Base-by-base conservation (phyloP, 2,888 invertebrate genomes). In the Plagodis dolabraria region DNA sequence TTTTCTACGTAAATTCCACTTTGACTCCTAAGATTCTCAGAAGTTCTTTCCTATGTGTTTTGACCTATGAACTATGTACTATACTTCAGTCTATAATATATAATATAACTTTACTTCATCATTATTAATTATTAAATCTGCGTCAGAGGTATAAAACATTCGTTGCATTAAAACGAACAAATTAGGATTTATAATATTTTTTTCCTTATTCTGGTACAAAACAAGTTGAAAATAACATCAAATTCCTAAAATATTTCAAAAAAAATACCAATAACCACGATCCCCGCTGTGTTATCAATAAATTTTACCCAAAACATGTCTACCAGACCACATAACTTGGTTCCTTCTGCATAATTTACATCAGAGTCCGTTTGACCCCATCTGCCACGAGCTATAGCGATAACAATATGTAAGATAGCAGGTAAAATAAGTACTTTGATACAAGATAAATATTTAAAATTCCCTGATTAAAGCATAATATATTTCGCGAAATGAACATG, bases 361-460 rank as follows among this genome's bases (percentile, higher is more conserved):
- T 11, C 38, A 49, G 50, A 8, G 7, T 11, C 33, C n/a, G 38
- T 12, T 43, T 12, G 12, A 22, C 22, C 22, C 22, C 12, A 45
- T 44, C 53, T 44, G 52, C 57, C 53, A 58, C 58, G 49, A 53
- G 58, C 49, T 35, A n/a, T 40, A 4, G 22, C 43, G 44, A 53
- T 42, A 48, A 57, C 22, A 38, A 22, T 34, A 44, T n/a, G 12
- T 36, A 33, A 44, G 10, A 47, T 22, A 53, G 47, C 47, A 35
- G 53, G 49, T 54, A 47, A 51, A 35, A 42, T 49, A 51, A 35
- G 36, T 49, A 11, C 42, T 48, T 34, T 48, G 48, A 58, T 53
- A 54, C 38, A 53, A 54, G 50, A 50, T 53, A 53, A 58, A 58
- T 53, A 58, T 58, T 48, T 22, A 22, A 22, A 22, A 22, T 22